phyloP scores from a whole-genome alignment of 2,888 invertebrate species.

The Encarsia formosa region DNA sequence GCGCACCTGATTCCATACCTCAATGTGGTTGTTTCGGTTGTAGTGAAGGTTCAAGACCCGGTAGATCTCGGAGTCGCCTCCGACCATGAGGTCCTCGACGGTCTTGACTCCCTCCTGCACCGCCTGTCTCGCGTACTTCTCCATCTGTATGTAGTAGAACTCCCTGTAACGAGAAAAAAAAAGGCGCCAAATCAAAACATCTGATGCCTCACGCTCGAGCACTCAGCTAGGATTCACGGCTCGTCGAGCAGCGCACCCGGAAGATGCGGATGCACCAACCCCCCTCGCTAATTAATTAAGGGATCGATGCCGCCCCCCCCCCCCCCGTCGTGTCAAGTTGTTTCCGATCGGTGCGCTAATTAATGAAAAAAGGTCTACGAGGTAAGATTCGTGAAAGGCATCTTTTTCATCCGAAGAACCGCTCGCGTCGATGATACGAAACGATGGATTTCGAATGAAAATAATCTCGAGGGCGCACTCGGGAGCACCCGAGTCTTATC shows the following conservation, averaged over 20 bases:
- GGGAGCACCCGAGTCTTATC: no score
- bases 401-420: no score
- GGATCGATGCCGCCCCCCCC: conserved; percentile 35
- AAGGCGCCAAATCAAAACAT: background rate
- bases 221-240: background rate
- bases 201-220: background rate
- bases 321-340: no score
- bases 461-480: conserved; percentile 32
- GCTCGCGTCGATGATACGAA: background rate
- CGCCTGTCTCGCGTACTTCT: conserved; percentile 98
- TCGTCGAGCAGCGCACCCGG: background rate
- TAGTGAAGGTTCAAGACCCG: conserved; percentile 97
- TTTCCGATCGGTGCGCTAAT: no score
- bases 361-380: no score
- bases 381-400: no score
- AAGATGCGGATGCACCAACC: background rate
- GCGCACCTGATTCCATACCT: conserved; percentile 76
- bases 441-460: background rate
- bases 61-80: conserved; percentile 94
- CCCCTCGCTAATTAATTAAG: conserved; percentile 39
- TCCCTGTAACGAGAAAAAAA: conserved; percentile 67
- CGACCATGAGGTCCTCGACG: conserved; percentile 89
- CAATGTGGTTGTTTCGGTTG: conserved; percentile 95
- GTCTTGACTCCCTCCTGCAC: conserved; percentile 93
- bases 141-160: conserved; percentile 99